Evolutionary conservation across 2,113 vertebrate species (phyloP), one percentile per base, ranked within the genome.

Genomic region (Brachionichthys hirsutus): DNA sequence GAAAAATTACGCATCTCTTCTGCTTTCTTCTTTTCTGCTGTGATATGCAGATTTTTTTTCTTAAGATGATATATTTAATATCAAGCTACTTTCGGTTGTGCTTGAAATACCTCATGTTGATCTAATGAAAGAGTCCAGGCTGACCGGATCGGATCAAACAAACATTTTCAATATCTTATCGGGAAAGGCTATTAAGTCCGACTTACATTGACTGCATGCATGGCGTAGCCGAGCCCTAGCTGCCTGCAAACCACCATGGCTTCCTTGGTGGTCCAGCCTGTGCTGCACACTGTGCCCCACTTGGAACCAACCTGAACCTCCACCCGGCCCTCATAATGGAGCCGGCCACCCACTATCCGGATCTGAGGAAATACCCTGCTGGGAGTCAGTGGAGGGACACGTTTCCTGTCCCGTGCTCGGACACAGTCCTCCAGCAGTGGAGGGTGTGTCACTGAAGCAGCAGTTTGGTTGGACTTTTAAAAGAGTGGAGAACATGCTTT

Each of bases 181-280:
- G 16, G 24, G 47, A 30, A 12, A 10, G 44, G 20, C 48, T 13
- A 34, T 1, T 0, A 58, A n/a, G 3, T 56, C 8, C 62, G 91
- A 94, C 93, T 91, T 87, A 93, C 94, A 83, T 87, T 94, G 80
- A 95, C 81, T 0, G 94, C 94, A 2, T 95, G 93, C 91, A 94
- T 89, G 81, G 93, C 91, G 87, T 93, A 94, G 63, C 94, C 94
- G 48, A 94, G 91, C 83, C 93, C 93, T 54, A 94, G 93, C 91
- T 93, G 94, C 65, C 92, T 92, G 86, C 94, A 94, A 40, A 83
- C 93, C 86, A 94, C 93, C 93, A 93, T 94, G 58, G 93, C 93
- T 73, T 94, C 93, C 73, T 80, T 92, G 76, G 93, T 94, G 84
- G 87, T 93, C 93, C 93, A 95, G 80, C 91, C 91, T 52, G 92